Evolutionary conservation across 2,888 invertebrate species (phyloP), one percentile per base, ranked within the genome.

Genomic region (Disparrhopalites patrizii): DNA sequence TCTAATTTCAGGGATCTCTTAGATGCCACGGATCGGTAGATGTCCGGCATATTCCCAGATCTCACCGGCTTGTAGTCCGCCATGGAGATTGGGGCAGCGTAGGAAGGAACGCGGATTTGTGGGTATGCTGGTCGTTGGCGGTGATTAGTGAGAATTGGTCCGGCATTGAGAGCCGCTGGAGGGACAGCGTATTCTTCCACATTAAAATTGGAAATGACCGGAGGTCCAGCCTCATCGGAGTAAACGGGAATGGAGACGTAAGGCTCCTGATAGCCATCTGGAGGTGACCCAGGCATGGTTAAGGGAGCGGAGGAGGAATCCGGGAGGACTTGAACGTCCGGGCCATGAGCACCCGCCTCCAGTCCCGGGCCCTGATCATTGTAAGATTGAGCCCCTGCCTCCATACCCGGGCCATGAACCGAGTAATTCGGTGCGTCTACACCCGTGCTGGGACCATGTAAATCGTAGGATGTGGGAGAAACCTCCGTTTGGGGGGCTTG

Each of bases 41-140:
- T 43, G n/a, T 43, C 43, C 4, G 15, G 43, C 43, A 43, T 5
- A 43, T 43, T 43, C 8, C 43, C 43, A n/a, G 43, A 43, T 15
- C 43, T 5, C 4, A 60, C 20, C 4, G 55, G 55, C 43, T 38
- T n/a, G 43, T 63, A 63, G 7, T 63, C 63, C 4, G 38, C 2
- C 18, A 63, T 13, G n/a, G 54, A 30, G 1, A 47, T 54, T 7
- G 52, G 54, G 30, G 40, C 28, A 18, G 63, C 63, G 15, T 63
- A 63, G 30, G 7, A 30, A 2, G 63, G 63, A 4, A 63, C 63
- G 15, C 30, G 20, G 50, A 40, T 58, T 31, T 40, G n/a, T n/a
- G 40, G 40, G 43, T 43, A 10, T 43, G 43, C 5, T 4, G n/a
- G 36, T 15, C 15, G 7, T 23, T 20, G 50, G 25, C 18, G 13